phyloP scores from a whole-genome alignment of 2,797 vertebrate species.

The Phyllotis vaccarum region DNA sequence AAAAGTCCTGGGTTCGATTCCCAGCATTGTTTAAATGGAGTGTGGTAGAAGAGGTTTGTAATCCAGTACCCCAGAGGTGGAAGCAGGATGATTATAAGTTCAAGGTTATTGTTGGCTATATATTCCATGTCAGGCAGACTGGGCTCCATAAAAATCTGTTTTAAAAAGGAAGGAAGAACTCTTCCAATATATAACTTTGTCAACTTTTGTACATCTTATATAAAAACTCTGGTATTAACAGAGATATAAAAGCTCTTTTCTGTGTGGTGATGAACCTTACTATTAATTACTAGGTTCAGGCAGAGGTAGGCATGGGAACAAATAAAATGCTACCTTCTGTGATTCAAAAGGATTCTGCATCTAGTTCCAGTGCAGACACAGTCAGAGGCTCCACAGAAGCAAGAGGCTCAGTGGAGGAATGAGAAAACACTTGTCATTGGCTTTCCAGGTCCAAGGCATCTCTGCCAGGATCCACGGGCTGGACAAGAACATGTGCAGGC shows the following conservation, averaged over 20 bases:
- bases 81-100: not conserved
- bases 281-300: not conserved
- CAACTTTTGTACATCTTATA: not conserved
- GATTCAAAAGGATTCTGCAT: not conserved
- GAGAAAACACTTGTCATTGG: not conserved
- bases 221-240: not conserved
- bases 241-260: not conserved
- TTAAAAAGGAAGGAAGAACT: not conserved
- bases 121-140: not conserved
- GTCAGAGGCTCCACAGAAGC: not conserved
- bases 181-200: not conserved
- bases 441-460: slow-evolving; percentile 22
- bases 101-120: not conserved
- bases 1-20: not conserved
- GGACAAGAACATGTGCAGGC: not conserved
- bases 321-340: not conserved
- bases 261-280: not conserved
- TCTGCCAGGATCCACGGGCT: not conserved
- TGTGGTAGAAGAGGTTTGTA: not conserved
- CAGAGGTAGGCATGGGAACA: not conserved
- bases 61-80: not conserved
- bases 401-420: not conserved
- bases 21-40: not conserved
- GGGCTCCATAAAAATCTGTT: not conserved
- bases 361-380: not conserved